Conservation (phyloP, 2,113 vertebrate species). For the Mormyrus lacerda region DNA sequence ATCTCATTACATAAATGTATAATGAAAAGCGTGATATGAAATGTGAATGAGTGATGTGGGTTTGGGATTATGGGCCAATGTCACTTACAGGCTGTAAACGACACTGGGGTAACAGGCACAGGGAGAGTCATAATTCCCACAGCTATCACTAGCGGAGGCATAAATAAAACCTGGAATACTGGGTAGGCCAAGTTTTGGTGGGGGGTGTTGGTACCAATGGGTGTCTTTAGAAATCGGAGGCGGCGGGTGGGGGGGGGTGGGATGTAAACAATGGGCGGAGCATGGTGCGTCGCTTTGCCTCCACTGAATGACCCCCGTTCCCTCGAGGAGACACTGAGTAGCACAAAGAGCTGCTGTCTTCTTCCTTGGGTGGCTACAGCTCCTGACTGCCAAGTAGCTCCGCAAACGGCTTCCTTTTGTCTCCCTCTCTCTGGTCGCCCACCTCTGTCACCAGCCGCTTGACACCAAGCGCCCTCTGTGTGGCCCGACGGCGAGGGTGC, state of each 20-base stretch:
- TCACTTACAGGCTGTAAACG: not conserved
- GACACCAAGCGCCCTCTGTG: not conserved
- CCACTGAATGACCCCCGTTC: conserved; percentile 3
- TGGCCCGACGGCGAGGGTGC: not conserved
- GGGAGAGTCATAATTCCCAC: not conserved
- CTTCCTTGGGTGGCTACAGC: conserved; percentile 10
- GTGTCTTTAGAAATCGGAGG: not conserved
- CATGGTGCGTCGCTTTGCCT: not conserved
- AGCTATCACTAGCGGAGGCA: not conserved
- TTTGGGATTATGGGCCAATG: not conserved
- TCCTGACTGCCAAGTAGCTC: conserved; percentile 26
- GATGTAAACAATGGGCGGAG: not conserved
- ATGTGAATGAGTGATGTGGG: not conserved
- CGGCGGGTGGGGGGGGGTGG: not conserved
- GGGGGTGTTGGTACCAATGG: not conserved
- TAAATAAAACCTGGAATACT: not conserved
- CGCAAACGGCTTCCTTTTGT: conserved; percentile 8
- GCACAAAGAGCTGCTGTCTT: conserved; percentile 31
- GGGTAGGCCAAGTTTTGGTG: not conserved
- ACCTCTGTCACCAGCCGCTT: conserved; percentile 1
- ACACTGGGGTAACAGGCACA: not conserved
- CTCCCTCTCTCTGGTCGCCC: not conserved
- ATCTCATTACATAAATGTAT: not conserved
- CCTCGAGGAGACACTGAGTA: conserved; percentile 9
- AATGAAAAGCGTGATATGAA: not conserved